phyloP scores from a whole-genome alignment of 2,113 vertebrate genomes.

The Pygoscelis adeliae region DNA sequence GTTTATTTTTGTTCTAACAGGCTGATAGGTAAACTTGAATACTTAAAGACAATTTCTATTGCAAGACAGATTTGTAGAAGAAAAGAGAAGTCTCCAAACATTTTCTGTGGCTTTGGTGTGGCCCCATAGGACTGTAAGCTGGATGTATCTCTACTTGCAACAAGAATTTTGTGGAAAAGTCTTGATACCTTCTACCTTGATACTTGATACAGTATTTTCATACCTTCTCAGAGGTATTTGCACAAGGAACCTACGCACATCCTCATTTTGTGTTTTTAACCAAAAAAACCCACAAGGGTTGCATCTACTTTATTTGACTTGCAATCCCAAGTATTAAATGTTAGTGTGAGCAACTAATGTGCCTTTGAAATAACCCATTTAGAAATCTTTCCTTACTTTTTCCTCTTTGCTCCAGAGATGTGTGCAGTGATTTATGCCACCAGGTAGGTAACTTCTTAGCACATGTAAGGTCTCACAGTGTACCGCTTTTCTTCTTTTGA shows the following conservation, averaged over 20 bases:
- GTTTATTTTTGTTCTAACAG: not conserved
- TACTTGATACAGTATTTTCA: not conserved
- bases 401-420: not conserved
- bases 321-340: not conserved
- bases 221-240: not conserved
- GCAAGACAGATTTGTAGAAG: not conserved
- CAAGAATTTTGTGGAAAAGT: not conserved
- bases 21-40: not conserved
- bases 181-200: not conserved
- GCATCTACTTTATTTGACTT: not conserved
- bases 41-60: not conserved
- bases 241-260: not conserved
- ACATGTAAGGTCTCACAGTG: not conserved
- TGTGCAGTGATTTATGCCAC: not conserved
- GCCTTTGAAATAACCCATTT: not conserved
- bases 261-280: not conserved
- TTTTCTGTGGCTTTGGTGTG: not conserved
- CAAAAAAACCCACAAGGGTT: not conserved
- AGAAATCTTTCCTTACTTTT: not conserved
- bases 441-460: not conserved
- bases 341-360: not conserved
- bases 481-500: not conserved
- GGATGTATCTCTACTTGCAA: not conserved
- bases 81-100: not conserved
- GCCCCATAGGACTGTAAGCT: not conserved